Conservation (phyloP, 2,888 invertebrate genomes). For the Melikaiella ostensackeni region DNA sequence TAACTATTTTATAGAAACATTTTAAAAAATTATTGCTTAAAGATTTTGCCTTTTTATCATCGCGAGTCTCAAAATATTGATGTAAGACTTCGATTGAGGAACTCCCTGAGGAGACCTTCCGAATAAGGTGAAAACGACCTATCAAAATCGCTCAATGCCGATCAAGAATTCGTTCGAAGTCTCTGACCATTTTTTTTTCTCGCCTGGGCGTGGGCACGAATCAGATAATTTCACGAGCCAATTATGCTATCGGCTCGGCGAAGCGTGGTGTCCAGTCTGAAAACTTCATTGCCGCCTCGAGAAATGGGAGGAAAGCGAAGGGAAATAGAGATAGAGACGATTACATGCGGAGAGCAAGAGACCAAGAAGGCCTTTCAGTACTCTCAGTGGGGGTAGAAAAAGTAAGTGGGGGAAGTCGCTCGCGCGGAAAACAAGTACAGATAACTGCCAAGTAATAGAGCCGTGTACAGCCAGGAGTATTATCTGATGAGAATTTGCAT, state of each 20-base stretch:
- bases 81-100: neutral
- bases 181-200: neutral
- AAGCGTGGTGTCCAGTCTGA: neutral
- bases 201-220: conserved; percentile 2
- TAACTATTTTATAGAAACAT: no score
- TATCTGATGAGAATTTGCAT: conserved; percentile 34
- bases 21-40: neutral
- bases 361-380: neutral
- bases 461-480: conserved; percentile 10
- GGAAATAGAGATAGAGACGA: conserved; percentile 12
- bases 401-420: neutral
- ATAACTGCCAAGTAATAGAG: conserved; percentile 22
- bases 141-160: neutral
- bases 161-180: neutral
- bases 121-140: conserved; percentile 7
- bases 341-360: neutral
- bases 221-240: conserved; percentile 31
- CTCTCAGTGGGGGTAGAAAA: neutral
- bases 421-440: conserved; percentile 18
- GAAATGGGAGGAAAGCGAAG: conserved; percentile 8
- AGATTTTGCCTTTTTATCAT: neutral
- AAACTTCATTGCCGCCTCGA: conserved; percentile 10
- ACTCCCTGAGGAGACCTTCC: neutral
- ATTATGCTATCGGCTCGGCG: conserved; percentile 13
- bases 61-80: neutral